Evolutionary conservation across 1,140 invertebrate species (phyloP).

Genomic region (Bemisia tabaci): DNA sequence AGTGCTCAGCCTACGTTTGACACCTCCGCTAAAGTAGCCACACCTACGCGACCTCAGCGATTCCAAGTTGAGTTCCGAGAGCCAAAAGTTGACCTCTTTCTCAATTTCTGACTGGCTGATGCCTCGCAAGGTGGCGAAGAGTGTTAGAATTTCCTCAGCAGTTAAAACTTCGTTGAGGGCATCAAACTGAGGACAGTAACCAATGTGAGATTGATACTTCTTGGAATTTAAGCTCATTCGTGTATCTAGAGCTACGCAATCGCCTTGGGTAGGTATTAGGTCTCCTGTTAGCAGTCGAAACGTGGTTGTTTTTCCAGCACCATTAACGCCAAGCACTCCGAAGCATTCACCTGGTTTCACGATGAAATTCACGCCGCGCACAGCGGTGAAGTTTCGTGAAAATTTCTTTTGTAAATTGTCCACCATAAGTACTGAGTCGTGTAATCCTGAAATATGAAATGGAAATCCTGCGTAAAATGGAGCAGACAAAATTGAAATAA

Average conservation of each 20-base stretch:
- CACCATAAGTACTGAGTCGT: slow-evolving; percentile 4
- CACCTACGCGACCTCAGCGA: slow-evolving; percentile 6
- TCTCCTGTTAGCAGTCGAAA: slow-evolving; percentile 41
- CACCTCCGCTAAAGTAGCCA: slow-evolving; percentile 61
- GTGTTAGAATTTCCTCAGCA: slow-evolving; percentile 55
- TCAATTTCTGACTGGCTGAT: slow-evolving; percentile 37
- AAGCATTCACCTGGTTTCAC: slow-evolving; percentile 67
- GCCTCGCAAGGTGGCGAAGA: slow-evolving; percentile 62
- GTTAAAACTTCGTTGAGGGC: slow-evolving; percentile 51
- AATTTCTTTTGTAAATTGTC: slow-evolving; percentile 10
- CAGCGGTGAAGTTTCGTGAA: slow-evolving; percentile 37
- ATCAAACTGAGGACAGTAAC: slow-evolving; percentile 35
- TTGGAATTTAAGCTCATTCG: background rate
- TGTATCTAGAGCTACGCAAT: slow-evolving; percentile 16
- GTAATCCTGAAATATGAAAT: background rate
- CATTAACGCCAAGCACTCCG: slow-evolving; percentile 66
- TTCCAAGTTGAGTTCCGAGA: slow-evolving; percentile 38
- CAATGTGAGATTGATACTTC: slow-evolving; percentile 30
- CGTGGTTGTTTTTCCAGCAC: slow-evolving; percentile 83
- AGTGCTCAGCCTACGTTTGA: slow-evolving; percentile 87
- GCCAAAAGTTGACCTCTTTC: slow-evolving; percentile 37
- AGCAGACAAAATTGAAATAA: no score
- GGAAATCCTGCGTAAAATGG: no score
- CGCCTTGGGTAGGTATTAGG: slow-evolving; percentile 16
- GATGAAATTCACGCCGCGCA: slow-evolving; percentile 53